A percentile compares a stretch with the other conserved stretches of the same genome.
Conservation (phyloP, 2,797 vertebrate genomes). For the Rachycentron canadum region DNA sequence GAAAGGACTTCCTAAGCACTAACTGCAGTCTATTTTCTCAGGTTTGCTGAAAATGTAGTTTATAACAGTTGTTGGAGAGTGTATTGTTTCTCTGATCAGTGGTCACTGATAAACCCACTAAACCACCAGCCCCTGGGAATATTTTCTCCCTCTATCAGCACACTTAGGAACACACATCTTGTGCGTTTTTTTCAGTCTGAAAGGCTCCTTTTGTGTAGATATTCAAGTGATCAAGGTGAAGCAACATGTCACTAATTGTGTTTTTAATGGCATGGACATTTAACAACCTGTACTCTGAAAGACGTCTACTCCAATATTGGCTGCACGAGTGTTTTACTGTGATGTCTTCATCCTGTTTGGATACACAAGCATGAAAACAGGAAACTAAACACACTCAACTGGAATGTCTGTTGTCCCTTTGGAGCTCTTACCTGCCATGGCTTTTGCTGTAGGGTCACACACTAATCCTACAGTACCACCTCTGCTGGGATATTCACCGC, state of each 20-base stretch:
- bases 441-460: slow-evolving; percentile 67
- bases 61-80: not conserved
- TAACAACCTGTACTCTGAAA: slow-evolving; percentile 40
- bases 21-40: slow-evolving; percentile 16
- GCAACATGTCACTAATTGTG: slow-evolving; percentile 31
- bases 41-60: slow-evolving; percentile 8
- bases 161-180: slow-evolving; percentile 11
- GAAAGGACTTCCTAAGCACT: slow-evolving; percentile 17
- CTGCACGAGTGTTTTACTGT: slow-evolving; percentile 70
- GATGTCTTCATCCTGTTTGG: slow-evolving; percentile 65
- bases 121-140: slow-evolving; percentile 3
- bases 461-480: slow-evolving; percentile 64
- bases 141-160: slow-evolving; percentile 18
- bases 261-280: slow-evolving; percentile 53
- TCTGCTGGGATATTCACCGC: slow-evolving; percentile 56
- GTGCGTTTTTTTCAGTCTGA: slow-evolving; percentile 8
- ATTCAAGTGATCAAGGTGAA: slow-evolving; percentile 11
- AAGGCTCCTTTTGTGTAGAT: slow-evolving; percentile 1
- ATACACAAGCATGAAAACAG: slow-evolving; percentile 65
- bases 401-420: slow-evolving; percentile 55
- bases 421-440: slow-evolving; percentile 60
- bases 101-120: slow-evolving; percentile 14
- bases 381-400: slow-evolving; percentile 50
- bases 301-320: slow-evolving; percentile 29
- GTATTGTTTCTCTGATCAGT: slow-evolving; percentile 27